A percentile compares a stretch with the other conserved stretches of the same genome.
phyloP scores from a whole-genome alignment of 2,888 invertebrate genomes.

The Catocala nupta region DNA sequence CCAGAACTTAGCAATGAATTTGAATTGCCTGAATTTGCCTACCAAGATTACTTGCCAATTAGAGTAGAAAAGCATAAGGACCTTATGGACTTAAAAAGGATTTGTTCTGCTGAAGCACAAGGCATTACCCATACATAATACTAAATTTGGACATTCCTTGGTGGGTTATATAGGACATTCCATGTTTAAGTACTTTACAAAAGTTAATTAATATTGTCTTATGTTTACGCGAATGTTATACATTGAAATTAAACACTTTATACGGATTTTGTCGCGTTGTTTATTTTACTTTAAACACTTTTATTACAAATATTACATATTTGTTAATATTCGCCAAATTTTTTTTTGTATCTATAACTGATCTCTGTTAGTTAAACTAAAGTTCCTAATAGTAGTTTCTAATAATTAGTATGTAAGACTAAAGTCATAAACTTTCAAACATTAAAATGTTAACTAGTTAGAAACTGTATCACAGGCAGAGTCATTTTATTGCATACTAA shows the following conservation, averaged over 20 bases:
- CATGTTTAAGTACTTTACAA: slow-evolving; percentile 14
- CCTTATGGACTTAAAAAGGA: slow-evolving; percentile 14
- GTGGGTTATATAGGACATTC: slow-evolving; percentile 18
- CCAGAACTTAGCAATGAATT: slow-evolving; percentile 1
- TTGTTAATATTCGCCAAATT: slow-evolving; percentile 6
- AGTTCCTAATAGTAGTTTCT: slow-evolving; percentile 2
- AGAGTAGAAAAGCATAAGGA: slow-evolving; percentile 8
- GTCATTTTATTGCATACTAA: too few relatives aligned
- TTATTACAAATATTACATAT: slow-evolving; percentile 10
- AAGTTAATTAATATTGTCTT: too few relatives aligned
- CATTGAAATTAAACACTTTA: too few relatives aligned
- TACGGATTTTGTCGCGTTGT: too few relatives aligned
- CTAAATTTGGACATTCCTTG: slow-evolving; percentile 11
- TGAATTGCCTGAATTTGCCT: slow-evolving; percentile 2
- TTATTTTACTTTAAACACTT: too few relatives aligned
- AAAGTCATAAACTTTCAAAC: not conserved
- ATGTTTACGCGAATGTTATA: too few relatives aligned
- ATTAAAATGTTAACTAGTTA: slow-evolving; percentile 11
- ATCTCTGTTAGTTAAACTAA: slow-evolving; percentile 9
- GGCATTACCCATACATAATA: slow-evolving; percentile 9
- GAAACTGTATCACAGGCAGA: too few relatives aligned
- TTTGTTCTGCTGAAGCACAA: slow-evolving; percentile 20
- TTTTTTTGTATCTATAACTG: slow-evolving; percentile 5
- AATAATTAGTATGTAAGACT: not conserved
- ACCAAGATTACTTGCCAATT: slow-evolving; percentile 7